A percentile compares a stretch with the other conserved stretches of the same genome.
phyloP scores from a whole-genome alignment of 2,888 invertebrate species.

The Megastigmus dorsalis region DNA sequence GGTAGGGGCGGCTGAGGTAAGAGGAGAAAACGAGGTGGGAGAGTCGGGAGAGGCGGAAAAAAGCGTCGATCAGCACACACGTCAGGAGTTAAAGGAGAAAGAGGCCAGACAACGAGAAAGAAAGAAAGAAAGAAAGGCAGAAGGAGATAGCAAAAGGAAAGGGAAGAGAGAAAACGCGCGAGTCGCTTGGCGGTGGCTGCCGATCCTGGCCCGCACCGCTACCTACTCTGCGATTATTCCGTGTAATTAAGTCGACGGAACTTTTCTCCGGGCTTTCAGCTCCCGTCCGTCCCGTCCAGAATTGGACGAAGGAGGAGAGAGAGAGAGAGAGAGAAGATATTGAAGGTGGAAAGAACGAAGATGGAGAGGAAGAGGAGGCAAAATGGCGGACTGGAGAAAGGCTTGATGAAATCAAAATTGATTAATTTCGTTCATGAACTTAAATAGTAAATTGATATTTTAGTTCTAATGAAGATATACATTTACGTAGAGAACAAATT shows the following conservation, averaged over 20 bases:
- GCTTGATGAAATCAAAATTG: neutral
- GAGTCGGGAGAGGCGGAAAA: too few species aligned
- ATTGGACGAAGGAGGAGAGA: slow-evolving; percentile 30
- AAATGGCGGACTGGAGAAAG: neutral
- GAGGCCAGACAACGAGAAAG: neutral
- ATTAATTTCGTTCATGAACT: too few species aligned
- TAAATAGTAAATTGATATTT: too few species aligned
- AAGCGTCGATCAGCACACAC: slow-evolving; percentile 36
- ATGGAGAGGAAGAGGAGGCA: slow-evolving; percentile 1
- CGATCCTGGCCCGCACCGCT: too few species aligned
- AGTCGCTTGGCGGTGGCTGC: neutral
- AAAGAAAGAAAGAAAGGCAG: neutral
- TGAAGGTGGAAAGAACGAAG: neutral
- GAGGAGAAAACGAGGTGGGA: too few species aligned
- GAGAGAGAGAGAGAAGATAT: slow-evolving; percentile 23
- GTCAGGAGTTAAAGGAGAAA: slow-evolving; percentile 19
- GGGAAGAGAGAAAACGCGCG: slow-evolving; percentile 19
- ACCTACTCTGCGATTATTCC: slow-evolving; percentile 76
- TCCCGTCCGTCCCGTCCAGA: neutral
- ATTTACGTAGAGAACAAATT: too few species aligned
- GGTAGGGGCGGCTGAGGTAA: too few species aligned
- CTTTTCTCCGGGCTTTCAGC: slow-evolving; percentile 74
- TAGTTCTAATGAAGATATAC: too few species aligned
- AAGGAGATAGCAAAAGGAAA: neutral
- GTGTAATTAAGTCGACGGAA: slow-evolving; percentile 78